Evolutionary conservation across 2,888 invertebrate genomes (phyloP).

Genomic region (Thymelicus acteon): DNA sequence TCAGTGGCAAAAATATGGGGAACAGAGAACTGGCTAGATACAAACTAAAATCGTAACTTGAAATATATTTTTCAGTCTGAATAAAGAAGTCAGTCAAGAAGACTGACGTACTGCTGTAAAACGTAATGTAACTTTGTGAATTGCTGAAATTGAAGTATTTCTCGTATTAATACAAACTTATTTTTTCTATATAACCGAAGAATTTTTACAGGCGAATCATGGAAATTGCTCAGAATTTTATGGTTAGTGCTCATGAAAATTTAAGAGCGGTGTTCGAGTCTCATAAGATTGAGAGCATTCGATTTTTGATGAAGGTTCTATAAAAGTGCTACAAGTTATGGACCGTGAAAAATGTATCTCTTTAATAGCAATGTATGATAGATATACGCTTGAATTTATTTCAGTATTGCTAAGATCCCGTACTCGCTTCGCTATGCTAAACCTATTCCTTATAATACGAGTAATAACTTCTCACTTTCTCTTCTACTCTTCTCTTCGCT

Average conservation of each 20-base stretch:
- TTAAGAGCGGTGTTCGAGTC: conserved; percentile 18
- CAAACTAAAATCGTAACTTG: background rate
- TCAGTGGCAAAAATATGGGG: too few species aligned
- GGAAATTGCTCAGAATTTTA: conserved; percentile 76
- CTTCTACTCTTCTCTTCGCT: too few species aligned
- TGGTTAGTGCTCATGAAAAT: conserved; percentile 57
- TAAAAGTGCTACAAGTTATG: background rate
- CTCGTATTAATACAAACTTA: background rate
- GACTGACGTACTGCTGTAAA: too few species aligned
- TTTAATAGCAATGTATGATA: background rate
- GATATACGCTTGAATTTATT: too few species aligned
- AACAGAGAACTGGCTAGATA: background rate
- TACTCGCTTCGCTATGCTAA: too few species aligned
- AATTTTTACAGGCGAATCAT: conserved; percentile 51
- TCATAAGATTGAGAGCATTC: conserved; percentile 22
- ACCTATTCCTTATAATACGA: background rate
- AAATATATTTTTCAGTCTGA: background rate
- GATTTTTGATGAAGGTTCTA: conserved; percentile 2
- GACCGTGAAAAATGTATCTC: background rate
- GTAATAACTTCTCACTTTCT: too few species aligned
- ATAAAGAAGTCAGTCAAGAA: conserved; percentile 2
- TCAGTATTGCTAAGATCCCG: too few species aligned
- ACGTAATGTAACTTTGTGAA: background rate
- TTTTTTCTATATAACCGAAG: conserved; percentile 39
- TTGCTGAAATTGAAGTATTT: background rate